These are phyloP conservation scores for Drosophila paramelanica DNA, from an alignment of 2,888 invertebrate genomes.

Conservation along the genomic window DNA sequence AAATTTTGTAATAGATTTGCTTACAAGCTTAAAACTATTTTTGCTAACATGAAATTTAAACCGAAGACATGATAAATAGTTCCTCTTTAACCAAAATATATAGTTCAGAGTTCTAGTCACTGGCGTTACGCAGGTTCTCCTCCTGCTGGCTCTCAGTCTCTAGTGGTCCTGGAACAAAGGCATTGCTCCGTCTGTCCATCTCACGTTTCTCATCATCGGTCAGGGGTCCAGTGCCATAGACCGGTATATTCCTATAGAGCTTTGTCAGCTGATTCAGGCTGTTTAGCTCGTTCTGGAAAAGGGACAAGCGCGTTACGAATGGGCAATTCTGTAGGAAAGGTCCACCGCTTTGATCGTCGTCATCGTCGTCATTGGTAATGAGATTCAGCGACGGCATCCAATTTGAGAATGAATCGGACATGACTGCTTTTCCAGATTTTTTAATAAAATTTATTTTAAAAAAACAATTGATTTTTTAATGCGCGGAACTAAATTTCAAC, in stretches of 20 bases:
- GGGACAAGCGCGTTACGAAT: constrained; percentile 6
- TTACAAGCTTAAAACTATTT: not conserved
- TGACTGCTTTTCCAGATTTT: constrained; percentile 14
- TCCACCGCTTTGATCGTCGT: constrained; percentile 16
- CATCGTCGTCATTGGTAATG: constrained; percentile 2
- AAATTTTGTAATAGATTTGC: not conserved
- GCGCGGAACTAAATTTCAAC: constrained; percentile 50
- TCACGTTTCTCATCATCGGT: constrained; percentile 53
- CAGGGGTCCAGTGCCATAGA: constrained; percentile 37
- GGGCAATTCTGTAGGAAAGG: constrained; percentile 7
- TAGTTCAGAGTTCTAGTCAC: constrained; percentile 5
- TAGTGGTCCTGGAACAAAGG: constrained; percentile 2
- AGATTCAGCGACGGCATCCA: constrained; percentile 32
- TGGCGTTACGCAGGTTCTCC: constrained; percentile 1
- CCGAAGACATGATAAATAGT: not conserved
- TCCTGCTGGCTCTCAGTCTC: constrained; percentile 6
- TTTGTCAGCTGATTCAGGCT: constrained; percentile 24
- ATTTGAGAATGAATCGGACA: constrained; percentile 43
- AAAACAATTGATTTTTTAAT: constrained; percentile 10
- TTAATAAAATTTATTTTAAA: constrained; percentile 13
- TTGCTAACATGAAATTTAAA: constrained; percentile 3
- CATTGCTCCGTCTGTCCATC: constrained; percentile 27
- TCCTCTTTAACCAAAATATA: not conserved
- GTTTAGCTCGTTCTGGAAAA: constrained; percentile 23
- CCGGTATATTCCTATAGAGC: constrained; percentile 10